Percentiles rank a stretch among this genome's conserved stretches.
Conservation (phyloP, 1,140 invertebrate species). For the Drosophila jambulina region DNA sequence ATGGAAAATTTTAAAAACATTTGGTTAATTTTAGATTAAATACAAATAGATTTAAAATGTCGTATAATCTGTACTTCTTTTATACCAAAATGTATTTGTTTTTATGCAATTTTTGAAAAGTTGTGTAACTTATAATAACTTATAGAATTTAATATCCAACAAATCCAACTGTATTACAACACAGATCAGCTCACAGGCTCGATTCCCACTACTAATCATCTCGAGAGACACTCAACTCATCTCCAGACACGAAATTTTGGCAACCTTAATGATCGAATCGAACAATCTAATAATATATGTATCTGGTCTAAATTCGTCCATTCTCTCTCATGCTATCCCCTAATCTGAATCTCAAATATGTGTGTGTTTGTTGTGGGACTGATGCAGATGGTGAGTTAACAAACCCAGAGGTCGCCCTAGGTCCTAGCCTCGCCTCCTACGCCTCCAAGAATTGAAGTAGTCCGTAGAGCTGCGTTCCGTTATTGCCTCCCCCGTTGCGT, state of each 20-base stretch:
- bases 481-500: constrained; percentile 34
- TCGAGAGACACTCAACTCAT: constrained; percentile 29
- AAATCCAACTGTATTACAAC: not conserved
- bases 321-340: constrained; percentile 67
- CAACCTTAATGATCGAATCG: not conserved
- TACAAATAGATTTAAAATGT: not conserved
- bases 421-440: constrained; percentile 7
- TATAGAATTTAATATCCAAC: not conserved
- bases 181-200: constrained; percentile 25
- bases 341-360: constrained; percentile 33
- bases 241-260: constrained; percentile 44
- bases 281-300: constrained; percentile 36
- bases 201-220: constrained; percentile 54
- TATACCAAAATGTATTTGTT: not conserved
- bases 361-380: constrained; percentile 45
- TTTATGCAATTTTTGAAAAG: not conserved
- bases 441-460: constrained; percentile 10
- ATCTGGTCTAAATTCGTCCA: constrained; percentile 67
- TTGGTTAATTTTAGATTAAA: not conserved
- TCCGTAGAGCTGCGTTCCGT: constrained; percentile 24
- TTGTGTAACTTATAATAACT: not conserved
- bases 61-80: too few relatives aligned
- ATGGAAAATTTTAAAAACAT: not conserved
- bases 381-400: constrained; percentile 72
- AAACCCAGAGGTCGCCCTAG: constrained; percentile 17